A percentile compares a stretch with the other conserved stretches of the same genome.
These are phyloP conservation scores for Cerastis leucographa DNA, from an alignment of 2,888 invertebrate genomes.

Conservation along the genomic window DNA sequence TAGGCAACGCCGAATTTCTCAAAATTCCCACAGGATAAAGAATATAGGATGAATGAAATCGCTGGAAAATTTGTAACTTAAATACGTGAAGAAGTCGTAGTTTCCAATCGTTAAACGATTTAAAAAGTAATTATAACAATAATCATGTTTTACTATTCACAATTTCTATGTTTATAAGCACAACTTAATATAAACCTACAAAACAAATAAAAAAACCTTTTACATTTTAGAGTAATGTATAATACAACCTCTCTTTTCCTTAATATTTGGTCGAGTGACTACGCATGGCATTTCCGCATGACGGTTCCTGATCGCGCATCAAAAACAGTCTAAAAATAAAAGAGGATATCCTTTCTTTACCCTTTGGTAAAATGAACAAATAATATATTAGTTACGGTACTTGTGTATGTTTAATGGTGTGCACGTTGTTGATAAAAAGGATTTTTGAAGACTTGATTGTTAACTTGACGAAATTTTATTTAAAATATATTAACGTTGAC, in stretches of 20 bases:
- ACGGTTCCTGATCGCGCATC: constrained; percentile 46
- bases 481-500: neutral
- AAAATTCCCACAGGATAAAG: neutral
- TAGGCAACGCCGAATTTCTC: neutral
- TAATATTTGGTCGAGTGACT: constrained; percentile 24
- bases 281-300: constrained; percentile 40
- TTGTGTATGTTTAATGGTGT: constrained; percentile 23
- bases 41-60: neutral
- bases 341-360: constrained; percentile 4
- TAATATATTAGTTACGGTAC: constrained; percentile 24
- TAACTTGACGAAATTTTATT: neutral
- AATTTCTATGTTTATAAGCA: neutral
- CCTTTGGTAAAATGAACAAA: constrained; percentile 18
- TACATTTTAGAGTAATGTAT: constrained; percentile 7
- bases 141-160: neutral
- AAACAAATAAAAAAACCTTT: constrained; percentile 17
- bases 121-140: neutral
- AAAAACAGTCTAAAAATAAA: constrained; percentile 25
- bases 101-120: neutral
- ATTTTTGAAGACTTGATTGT: neutral
- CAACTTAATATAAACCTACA: neutral
- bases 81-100: neutral
- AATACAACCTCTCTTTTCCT: neutral
- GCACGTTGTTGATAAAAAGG: neutral
- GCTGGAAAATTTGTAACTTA: neutral